These are phyloP conservation scores for Hydropsyche betteni DNA, from an alignment of 2,888 invertebrate species.

Conservation along the genomic window DNA sequence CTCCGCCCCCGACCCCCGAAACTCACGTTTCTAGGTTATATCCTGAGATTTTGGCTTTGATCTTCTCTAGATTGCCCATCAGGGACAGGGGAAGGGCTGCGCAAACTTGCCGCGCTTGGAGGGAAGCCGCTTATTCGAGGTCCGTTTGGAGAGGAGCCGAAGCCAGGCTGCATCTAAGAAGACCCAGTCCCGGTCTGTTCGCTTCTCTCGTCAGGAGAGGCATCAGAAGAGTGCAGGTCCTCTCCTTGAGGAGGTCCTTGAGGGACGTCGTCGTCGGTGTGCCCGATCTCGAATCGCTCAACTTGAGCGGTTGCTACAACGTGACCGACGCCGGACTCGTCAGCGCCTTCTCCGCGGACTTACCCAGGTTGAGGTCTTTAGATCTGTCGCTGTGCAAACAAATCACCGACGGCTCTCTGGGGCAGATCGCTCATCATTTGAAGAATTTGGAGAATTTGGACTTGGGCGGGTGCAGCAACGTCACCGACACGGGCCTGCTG, in stretches of 20 bases:
- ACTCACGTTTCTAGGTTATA: conserved; percentile 89
- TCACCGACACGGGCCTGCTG: conserved; percentile 87
- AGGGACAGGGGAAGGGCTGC: conserved; percentile 90
- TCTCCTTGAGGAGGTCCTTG: conserved; percentile 83
- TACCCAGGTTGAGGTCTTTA: conserved; percentile 79
- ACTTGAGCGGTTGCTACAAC: conserved; percentile 93
- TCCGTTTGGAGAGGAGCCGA: conserved; percentile 95
- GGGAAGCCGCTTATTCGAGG: conserved; percentile 91
- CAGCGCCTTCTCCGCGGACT: conserved; percentile 81
- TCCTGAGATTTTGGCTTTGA: conserved; percentile 91
- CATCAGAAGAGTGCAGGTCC: conserved; percentile 87
- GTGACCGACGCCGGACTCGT: conserved; percentile 87
- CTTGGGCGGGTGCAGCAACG: conserved; percentile 90
- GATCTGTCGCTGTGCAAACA: conserved; percentile 94
- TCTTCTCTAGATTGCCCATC: conserved; percentile 89
- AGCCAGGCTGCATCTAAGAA: conserved; percentile 86
- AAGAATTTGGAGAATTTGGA: conserved; percentile 88
- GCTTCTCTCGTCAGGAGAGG: conserved; percentile 87
- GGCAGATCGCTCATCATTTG: conserved; percentile 83
- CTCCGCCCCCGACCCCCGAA: conserved; percentile 61
- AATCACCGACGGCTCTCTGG: conserved; percentile 89
- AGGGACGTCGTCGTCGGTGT: conserved; percentile 87
- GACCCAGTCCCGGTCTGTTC: conserved; percentile 85
- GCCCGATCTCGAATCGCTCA: conserved; percentile 86
- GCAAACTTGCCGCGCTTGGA: conserved; percentile 89